Conservation (phyloP, 2,888 invertebrate species). For the Thereva nobilitata region DNA sequence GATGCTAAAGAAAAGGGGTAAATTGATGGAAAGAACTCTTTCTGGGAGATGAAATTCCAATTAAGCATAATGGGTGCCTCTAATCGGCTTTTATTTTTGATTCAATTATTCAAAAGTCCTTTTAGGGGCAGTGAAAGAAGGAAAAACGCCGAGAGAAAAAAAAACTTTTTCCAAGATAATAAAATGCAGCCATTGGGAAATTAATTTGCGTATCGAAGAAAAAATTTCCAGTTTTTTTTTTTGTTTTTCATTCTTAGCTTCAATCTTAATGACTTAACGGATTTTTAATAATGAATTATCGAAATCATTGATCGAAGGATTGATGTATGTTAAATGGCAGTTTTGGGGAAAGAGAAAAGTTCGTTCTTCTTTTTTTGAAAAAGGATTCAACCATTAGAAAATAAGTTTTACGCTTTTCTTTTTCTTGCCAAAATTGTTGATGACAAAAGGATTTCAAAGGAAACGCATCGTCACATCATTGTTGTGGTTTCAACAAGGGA, state of each 20-base stretch:
- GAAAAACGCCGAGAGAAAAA: constrained; percentile 1
- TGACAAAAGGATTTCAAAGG: no score
- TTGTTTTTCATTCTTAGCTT: no score
- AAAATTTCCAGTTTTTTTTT: constrained; percentile 28
- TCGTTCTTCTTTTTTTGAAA: no score
- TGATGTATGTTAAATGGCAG: no score
- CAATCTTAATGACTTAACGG: constrained; percentile 19
- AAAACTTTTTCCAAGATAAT: constrained; percentile 20
- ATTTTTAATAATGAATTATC: neutral
- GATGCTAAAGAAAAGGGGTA: constrained; percentile 32
- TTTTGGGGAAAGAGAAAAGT: no score
- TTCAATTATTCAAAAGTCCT: constrained; percentile 42
- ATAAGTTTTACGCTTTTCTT: no score
- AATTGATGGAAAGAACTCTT: constrained; percentile 32
- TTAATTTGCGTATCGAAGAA: constrained; percentile 23
- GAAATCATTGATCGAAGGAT: no score
- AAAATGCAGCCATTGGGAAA: constrained; percentile 29
- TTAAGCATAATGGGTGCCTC: constrained; percentile 43
- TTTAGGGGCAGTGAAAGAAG: constrained; percentile 9
- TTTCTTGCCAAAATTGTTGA: no score
- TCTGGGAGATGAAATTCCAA: constrained; percentile 41
- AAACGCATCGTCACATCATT: no score
- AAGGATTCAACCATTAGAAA: no score
- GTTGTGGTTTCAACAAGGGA: no score
- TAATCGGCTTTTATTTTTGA: constrained; percentile 44